Conservation (phyloP, 2,113 vertebrate species). For the Actinemys pallida region DNA sequence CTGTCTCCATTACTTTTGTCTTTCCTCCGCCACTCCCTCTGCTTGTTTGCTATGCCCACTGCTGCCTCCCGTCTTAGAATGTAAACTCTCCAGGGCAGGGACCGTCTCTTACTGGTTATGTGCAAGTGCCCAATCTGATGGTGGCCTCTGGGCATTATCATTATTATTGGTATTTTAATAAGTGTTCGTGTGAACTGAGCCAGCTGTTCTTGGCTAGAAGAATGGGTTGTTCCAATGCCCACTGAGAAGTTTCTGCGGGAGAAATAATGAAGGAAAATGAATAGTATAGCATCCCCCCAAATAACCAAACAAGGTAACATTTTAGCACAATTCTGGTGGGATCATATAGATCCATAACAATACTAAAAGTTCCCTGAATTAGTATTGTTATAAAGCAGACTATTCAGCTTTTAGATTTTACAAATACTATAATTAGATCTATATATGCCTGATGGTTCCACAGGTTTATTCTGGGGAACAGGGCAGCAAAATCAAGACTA, state of each 20-base stretch:
- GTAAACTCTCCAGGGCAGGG: background rate
- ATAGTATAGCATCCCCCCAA: background rate
- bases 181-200: slow-evolving; percentile 25
- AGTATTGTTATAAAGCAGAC: slow-evolving; percentile 33
- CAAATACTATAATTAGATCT: background rate
- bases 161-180: slow-evolving; percentile 34
- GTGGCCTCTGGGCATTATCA: slow-evolving; percentile 1
- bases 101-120: background rate
- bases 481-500: background rate
- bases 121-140: background rate
- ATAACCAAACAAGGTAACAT: background rate
- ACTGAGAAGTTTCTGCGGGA: slow-evolving; percentile 1
- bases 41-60: background rate
- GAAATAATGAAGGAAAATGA: slow-evolving; percentile 1
- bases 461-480: background rate
- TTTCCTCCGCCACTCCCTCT: background rate
- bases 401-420: slow-evolving; percentile 3
- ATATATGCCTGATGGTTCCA: background rate
- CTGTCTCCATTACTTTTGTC: background rate
- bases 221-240: background rate
- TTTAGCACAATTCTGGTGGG: background rate
- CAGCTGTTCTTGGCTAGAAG: background rate
- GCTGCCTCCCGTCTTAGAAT: slow-evolving; percentile 1
- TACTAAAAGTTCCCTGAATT: background rate
- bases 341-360: slow-evolving; percentile 13